Conservation (phyloP, 2,888 invertebrate genomes). For the Nysson spinosus region DNA sequence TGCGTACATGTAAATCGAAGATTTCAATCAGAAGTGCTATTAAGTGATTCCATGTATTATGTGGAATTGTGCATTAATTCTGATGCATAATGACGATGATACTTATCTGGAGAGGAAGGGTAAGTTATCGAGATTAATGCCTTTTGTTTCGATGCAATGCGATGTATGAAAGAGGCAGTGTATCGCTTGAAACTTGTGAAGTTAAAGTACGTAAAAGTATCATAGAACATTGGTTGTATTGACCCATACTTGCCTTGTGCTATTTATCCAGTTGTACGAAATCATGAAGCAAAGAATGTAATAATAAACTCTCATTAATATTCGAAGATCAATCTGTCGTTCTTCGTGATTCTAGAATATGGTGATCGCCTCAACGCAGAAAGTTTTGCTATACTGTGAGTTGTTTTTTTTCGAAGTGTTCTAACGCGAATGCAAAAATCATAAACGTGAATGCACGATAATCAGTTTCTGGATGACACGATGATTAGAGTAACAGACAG, state of each 20-base stretch:
- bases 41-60: constrained; percentile 15
- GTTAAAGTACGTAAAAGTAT: constrained; percentile 39
- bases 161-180: constrained; percentile 39
- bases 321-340: constrained; percentile 26
- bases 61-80: constrained; percentile 26
- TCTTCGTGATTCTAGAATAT: constrained; percentile 16
- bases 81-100: constrained; percentile 12
- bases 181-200: constrained; percentile 37
- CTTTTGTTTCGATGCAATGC: constrained; percentile 54
- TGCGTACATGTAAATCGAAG: not conserved
- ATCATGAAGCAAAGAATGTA: constrained; percentile 73
- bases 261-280: constrained; percentile 76
- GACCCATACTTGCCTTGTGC: constrained; percentile 76
- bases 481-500: not conserved
- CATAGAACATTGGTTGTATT: constrained; percentile 53
- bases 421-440: too few relatives aligned
- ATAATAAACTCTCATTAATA: constrained; percentile 62
- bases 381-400: not conserved
- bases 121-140: constrained; percentile 33
- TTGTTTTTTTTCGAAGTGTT: not conserved
- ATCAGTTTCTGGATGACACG: too few relatives aligned
- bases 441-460: too few relatives aligned
- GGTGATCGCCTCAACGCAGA: constrained; percentile 3
- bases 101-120: constrained; percentile 55
- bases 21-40: constrained; percentile 3